phyloP scores from a whole-genome alignment of 2,888 invertebrate species.

The Clunio marinus region DNA sequence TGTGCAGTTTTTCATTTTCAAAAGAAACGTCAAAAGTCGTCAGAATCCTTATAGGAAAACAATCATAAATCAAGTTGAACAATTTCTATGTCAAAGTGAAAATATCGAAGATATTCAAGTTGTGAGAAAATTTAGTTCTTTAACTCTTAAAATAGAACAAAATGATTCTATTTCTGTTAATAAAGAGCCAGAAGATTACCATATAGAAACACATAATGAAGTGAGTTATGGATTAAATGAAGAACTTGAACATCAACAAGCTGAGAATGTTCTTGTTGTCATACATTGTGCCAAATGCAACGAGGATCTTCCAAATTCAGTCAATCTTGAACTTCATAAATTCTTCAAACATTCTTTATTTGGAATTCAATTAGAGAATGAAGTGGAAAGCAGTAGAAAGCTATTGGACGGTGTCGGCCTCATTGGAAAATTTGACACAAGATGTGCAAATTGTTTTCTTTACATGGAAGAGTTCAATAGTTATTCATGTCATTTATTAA shows the following conservation, averaged over 20 bases:
- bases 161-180: background rate
- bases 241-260: background rate
- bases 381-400: background rate
- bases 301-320: background rate
- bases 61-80: conserved; percentile 8
- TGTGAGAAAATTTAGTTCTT: background rate
- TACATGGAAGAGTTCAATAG: too few relatives aligned
- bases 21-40: background rate
- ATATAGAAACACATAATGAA: too few relatives aligned
- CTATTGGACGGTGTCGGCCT: background rate
- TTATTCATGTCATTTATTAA: too few relatives aligned
- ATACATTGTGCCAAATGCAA: background rate
- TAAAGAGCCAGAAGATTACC: too few relatives aligned
- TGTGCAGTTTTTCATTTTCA: conserved; percentile 21
- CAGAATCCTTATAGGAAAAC: conserved; percentile 10
- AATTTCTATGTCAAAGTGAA: background rate
- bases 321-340: conserved; percentile 2
- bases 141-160: background rate
- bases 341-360: conserved; percentile 17
- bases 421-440: too few relatives aligned
- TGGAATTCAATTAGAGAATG: background rate
- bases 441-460: background rate
- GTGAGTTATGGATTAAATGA: too few relatives aligned
- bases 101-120: conserved; percentile 11
- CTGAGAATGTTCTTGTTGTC: background rate